Conservation (phyloP, 2,797 vertebrate species). For the Scyliorhinus canicula region DNA sequence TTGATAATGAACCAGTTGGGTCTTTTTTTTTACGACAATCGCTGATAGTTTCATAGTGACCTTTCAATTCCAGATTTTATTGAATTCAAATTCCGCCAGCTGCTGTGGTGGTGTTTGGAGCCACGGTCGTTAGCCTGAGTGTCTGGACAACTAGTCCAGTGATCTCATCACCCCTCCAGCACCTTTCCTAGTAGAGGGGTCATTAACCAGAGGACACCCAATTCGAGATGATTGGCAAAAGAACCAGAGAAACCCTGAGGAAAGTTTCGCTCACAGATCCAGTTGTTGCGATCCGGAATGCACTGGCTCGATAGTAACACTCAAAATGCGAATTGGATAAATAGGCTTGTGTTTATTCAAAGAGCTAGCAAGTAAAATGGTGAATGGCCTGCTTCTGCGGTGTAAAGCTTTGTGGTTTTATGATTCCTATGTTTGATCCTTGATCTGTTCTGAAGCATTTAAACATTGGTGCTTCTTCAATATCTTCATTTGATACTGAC, state of each 20-base stretch:
- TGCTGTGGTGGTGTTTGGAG: no score
- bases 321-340: background rate
- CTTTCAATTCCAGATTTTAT: no score
- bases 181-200: background rate
- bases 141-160: no score
- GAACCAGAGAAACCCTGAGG: background rate
- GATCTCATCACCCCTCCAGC: no score
- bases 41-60: no score
- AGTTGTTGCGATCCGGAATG: background rate
- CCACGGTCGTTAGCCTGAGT: no score
- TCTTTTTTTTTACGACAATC: no score
- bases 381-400: background rate
- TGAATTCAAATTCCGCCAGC: no score
- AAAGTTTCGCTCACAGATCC: background rate
- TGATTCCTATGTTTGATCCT: background rate
- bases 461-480: background rate
- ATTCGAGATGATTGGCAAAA: background rate
- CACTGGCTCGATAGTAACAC: background rate
- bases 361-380: background rate
- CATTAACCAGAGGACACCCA: background rate
- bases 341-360: background rate
- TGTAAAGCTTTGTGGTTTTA: background rate
- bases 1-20: no score
- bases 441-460: background rate
- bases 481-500: background rate